A percentile compares a stretch with the other conserved stretches of the same genome.
Conservation (phyloP, 2,113 vertebrate genomes). For the Panthera tigris region DNA sequence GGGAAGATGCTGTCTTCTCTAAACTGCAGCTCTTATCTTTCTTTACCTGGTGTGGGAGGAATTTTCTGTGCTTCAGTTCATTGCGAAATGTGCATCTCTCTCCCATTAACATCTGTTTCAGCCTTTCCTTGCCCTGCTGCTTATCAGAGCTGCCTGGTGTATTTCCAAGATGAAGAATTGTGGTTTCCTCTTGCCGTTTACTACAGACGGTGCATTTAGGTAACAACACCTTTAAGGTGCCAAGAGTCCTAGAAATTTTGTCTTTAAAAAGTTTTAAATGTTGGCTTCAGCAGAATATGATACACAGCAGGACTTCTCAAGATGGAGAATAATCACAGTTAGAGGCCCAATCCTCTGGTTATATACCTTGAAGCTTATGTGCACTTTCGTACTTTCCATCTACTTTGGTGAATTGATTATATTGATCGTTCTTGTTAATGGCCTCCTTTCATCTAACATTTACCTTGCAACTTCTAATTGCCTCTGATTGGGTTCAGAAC, state of each 20-base stretch:
- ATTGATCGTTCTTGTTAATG: neutral
- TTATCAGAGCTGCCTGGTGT: slow-evolving; percentile 6
- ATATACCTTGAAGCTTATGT: neutral
- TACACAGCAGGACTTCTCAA: neutral
- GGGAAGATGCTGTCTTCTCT: neutral
- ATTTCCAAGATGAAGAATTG: neutral
- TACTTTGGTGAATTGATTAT: neutral
- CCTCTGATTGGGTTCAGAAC: neutral
- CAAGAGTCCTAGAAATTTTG: slow-evolving; percentile 10
- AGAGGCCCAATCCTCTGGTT: neutral
- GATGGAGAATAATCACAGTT: neutral
- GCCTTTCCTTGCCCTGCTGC: slow-evolving; percentile 29
- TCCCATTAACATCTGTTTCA: slow-evolving; percentile 59
- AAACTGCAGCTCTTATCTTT: slow-evolving; percentile 57
- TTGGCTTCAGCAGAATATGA: neutral
- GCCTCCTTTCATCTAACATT: neutral
- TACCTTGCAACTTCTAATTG: neutral
- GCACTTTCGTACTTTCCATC: neutral
- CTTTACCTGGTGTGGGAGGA: slow-evolving; percentile 46
- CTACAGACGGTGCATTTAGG: neutral
- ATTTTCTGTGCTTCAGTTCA: slow-evolving; percentile 65
- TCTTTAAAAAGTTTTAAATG: neutral
- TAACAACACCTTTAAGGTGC: neutral
- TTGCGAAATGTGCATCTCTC: neutral
- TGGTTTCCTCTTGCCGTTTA: slow-evolving; percentile 7